Evolutionary conservation across 2,888 invertebrate species (phyloP).

Genomic region (Morpho helenor): DNA sequence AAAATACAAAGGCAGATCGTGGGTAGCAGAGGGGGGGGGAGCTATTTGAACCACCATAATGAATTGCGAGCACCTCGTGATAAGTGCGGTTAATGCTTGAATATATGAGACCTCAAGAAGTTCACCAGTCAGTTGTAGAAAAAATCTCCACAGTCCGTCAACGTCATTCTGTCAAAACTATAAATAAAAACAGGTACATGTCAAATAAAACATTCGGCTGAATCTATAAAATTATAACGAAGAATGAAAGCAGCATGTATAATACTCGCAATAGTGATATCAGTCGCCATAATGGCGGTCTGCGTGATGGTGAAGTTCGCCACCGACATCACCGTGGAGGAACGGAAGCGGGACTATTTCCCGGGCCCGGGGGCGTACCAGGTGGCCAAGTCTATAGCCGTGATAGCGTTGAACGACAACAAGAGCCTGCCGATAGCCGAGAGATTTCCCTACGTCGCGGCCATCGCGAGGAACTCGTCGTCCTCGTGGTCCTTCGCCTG

Average conservation of each 20-base stretch:
- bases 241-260: slow-evolving; percentile 59
- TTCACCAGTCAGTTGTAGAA: too few species aligned
- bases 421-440: slow-evolving; percentile 26
- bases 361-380: slow-evolving; percentile 37
- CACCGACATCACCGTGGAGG: slow-evolving; percentile 54
- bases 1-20: too few species aligned
- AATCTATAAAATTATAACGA: too few species aligned
- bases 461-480: slow-evolving; percentile 49
- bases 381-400: slow-evolving; percentile 45
- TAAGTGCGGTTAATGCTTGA: too few species aligned
- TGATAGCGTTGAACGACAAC: slow-evolving; percentile 46
- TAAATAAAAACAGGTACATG: too few species aligned
- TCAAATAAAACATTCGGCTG: too few species aligned
- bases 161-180: too few species aligned
- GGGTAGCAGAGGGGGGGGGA: too few species aligned
- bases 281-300: slow-evolving; percentile 57
- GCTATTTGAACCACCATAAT: too few species aligned
- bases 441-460: slow-evolving; percentile 53
- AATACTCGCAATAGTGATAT: slow-evolving; percentile 47
- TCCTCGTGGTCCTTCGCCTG: slow-evolving; percentile 53
- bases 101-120: too few species aligned
- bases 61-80: too few species aligned
- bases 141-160: too few species aligned
- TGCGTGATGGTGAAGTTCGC: slow-evolving; percentile 71
- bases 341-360: slow-evolving; percentile 41